Evolutionary conservation across 2,888 invertebrate species (phyloP).

Genomic region (Nemoura dubitans): DNA sequence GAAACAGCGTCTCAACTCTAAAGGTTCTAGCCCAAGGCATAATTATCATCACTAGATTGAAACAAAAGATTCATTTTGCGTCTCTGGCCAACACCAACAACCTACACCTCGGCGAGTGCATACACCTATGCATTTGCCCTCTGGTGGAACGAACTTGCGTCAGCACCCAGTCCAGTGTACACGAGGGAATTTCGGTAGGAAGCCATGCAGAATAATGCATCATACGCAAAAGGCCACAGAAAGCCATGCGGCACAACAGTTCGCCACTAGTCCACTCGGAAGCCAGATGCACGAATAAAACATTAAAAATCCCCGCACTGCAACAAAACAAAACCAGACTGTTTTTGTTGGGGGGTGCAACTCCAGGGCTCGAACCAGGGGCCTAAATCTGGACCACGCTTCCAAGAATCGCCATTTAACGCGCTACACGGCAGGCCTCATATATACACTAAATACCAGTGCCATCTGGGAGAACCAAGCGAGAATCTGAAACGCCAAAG

Average conservation of each 20-base stretch:
- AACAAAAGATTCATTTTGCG: slow-evolving; percentile 52
- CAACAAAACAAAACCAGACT: not conserved
- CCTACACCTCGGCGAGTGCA: not conserved
- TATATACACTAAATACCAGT: not conserved
- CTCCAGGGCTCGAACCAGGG: not conserved
- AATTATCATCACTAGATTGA: slow-evolving; percentile 51
- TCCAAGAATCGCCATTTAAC: slow-evolving; percentile 33
- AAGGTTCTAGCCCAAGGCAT: slow-evolving; percentile 46
- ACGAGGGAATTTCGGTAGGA: not conserved
- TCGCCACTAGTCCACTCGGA: not conserved
- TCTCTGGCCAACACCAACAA: slow-evolving; percentile 22
- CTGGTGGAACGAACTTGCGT: slow-evolving; percentile 14
- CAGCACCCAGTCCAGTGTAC: not conserved
- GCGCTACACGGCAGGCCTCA: not conserved
- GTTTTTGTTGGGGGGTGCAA: not conserved
- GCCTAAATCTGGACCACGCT: slow-evolving; percentile 17
- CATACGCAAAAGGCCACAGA: slow-evolving; percentile 8
- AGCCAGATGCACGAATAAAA: slow-evolving; percentile 13
- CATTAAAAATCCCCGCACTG: too few species aligned
- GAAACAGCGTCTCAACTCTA: slow-evolving; percentile 21
- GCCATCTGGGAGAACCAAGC: not conserved
- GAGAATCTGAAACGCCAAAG: not conserved
- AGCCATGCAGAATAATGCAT: not conserved
- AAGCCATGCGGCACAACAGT: not conserved
- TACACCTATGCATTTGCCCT: not conserved